Base-by-base conservation (phyloP, 2,113 vertebrate genomes). In the Malurus cyaneus region DNA sequence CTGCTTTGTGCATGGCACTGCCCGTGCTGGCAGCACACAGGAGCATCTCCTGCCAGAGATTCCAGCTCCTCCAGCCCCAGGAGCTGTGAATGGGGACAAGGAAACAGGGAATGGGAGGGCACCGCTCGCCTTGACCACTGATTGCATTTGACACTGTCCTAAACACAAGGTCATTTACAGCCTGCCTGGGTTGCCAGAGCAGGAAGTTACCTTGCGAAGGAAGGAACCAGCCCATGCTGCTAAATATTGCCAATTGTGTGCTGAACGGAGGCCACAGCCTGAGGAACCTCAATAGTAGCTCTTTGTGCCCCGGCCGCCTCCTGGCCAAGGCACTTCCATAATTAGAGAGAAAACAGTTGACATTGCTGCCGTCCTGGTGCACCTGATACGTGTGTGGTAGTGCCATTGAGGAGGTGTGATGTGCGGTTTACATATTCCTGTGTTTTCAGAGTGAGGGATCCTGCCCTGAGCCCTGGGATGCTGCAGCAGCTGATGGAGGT, bases 241-340 rank as follows among this genome's bases (percentile, higher is more conserved):
- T 73, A 89, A 94, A 91, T 74, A 86, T 80, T 94, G 92, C 83
- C 49, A 42, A 90, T 92, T 93, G 88, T 93, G 95, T 76, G n/a
- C 86, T 71, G 85, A 82, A 28, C 14, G 56, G 96, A 84, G 69
- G 94, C 96, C 86, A 18, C 12, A 74, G 92, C 72, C 42, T 73
- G 52, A 87, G 93, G 83, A 89, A 85, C 88, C 93, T 89, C 95
- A 96, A 97, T 78, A 97, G 96, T 87, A 71, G 60, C 83, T 94
- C 97, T 97, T 97, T 97, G 96, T 97, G 94, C 77, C 76, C 57
- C 3, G 61, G 86, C 85, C 5, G 41, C 91, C 70, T 86, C 85
- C 76, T 96, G n/a, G 97, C 96, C 96, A 94, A 96, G 93, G 92
- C 13, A 18, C 95, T 98, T 96, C 96, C 92, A 76, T 96, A 97